These are phyloP conservation scores for Coryphaenoides rupestris DNA, from an alignment of 2,113 vertebrate genomes.

Conservation along the genomic window DNA sequence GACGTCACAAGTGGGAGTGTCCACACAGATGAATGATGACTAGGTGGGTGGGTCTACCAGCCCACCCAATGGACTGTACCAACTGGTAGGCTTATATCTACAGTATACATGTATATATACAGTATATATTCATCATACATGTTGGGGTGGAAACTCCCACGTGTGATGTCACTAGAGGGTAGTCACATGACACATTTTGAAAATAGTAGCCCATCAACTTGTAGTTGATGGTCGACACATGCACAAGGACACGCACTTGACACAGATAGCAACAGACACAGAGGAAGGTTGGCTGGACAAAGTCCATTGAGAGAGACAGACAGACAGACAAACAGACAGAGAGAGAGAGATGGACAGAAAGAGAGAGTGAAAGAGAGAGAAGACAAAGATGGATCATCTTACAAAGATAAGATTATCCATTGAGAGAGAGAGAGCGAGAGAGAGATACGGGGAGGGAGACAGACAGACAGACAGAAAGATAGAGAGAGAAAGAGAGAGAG, in stretches of 20 bases:
- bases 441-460: background rate
- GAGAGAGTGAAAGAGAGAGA: background rate
- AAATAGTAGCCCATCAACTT: no score
- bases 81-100: no score
- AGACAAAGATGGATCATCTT: conserved; percentile 23
- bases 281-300: background rate
- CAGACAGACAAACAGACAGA: no score
- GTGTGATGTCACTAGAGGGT: no score
- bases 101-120: no score
- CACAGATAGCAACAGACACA: background rate
- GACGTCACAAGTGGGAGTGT: no score
- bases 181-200: no score
- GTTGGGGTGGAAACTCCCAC: no score
- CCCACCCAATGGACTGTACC: no score
- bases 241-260: background rate
- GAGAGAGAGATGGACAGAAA: conserved; percentile 1
- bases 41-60: no score
- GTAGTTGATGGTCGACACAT: background rate
- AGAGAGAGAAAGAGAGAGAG: conserved; percentile 5
- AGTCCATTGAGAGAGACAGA: conserved; percentile 7
- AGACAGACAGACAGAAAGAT: conserved; percentile 5
- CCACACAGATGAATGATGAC: no score
- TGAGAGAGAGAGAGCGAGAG: conserved; percentile 18
- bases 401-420: conserved; percentile 30
- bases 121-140: no score